Percentiles rank a stretch among this genome's conserved stretches.
Evolutionary conservation across 2,888 invertebrate genomes (phyloP).

Genomic region (Drosophila infuscata): DNA sequence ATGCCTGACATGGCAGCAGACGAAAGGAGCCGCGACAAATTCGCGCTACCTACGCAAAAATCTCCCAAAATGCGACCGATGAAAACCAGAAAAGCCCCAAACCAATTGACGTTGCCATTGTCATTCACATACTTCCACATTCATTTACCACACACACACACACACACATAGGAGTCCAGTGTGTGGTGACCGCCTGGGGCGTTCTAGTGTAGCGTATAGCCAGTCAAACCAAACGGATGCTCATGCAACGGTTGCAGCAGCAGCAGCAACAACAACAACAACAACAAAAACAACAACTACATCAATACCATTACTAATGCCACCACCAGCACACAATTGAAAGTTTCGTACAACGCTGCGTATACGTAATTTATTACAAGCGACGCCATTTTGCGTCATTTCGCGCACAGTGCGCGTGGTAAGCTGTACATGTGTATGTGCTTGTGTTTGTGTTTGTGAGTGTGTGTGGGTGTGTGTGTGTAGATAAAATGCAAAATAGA

Average conservation of each 20-base stretch:
- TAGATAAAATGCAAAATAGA: conserved; percentile 79
- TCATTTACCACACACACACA: conserved; percentile 43
- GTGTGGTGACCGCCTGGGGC: conserved; percentile 60
- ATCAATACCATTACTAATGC: conserved; percentile 10
- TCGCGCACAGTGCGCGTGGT: conserved; percentile 50
- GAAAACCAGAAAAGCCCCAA: conserved; percentile 42
- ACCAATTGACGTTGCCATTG: conserved; percentile 77
- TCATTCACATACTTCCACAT: conserved; percentile 66
- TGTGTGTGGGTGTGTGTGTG: conserved; percentile 23
- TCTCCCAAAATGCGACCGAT: conserved; percentile 37
- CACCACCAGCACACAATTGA: conserved; percentile 51
- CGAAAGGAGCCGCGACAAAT: conserved; percentile 32
- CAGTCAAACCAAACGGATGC: conserved; percentile 41
- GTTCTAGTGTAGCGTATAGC: conserved; percentile 45
- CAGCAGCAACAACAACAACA: conserved; percentile 2
- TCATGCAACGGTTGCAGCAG: conserved; percentile 21
- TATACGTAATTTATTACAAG: conserved; percentile 81
- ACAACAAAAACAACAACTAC: conserved; percentile 8
- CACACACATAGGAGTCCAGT: conserved; percentile 29
- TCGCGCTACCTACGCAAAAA: conserved; percentile 58
- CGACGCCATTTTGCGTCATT: conserved; percentile 73
- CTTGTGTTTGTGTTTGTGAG: neutral
- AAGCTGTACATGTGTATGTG: conserved; percentile 39
- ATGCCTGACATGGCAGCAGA: conserved; percentile 65
- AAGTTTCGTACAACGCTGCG: conserved; percentile 68